These are phyloP conservation scores for Sturmia bella DNA, from an alignment of 2,888 invertebrate genomes.

Conservation along the genomic window DNA sequence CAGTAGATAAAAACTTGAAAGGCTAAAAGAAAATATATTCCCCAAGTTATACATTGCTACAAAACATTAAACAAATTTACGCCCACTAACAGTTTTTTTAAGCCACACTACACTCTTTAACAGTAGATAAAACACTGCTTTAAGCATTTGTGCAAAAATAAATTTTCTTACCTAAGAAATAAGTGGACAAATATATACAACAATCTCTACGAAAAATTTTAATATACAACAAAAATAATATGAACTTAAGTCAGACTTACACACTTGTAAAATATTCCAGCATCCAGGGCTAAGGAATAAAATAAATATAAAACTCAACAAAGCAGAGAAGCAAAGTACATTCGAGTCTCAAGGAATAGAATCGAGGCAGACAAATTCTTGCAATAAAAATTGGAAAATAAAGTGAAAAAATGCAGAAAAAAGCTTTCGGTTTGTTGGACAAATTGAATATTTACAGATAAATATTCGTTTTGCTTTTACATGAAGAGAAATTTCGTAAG, in stretches of 20 bases:
- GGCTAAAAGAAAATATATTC: no score
- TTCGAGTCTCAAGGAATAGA: neutral
- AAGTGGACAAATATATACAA: conserved; percentile 17
- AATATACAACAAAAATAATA: neutral
- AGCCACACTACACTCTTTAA: neutral
- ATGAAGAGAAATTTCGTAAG: no score
- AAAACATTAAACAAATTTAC: neutral
- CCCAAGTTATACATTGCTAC: no score
- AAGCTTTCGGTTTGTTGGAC: no score
- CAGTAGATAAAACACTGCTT: neutral
- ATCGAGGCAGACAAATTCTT: neutral
- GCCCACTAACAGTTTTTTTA: neutral
- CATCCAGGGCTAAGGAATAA: conserved; percentile 59
- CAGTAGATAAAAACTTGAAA: no score
- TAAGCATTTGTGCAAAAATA: no score
- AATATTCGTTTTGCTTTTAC: neutral
- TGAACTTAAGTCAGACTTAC: conserved; percentile 8
- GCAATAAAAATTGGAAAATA: conserved; percentile 29
- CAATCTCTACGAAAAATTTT: conserved; percentile 7
- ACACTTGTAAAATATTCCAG: conserved; percentile 47
- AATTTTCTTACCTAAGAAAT: neutral
- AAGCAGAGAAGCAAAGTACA: neutral
- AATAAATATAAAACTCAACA: conserved; percentile 20
- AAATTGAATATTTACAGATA: neutral
- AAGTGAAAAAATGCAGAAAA: conserved; percentile 1